Conservation (phyloP, 2,888 invertebrate genomes). For the Dione juno region DNA sequence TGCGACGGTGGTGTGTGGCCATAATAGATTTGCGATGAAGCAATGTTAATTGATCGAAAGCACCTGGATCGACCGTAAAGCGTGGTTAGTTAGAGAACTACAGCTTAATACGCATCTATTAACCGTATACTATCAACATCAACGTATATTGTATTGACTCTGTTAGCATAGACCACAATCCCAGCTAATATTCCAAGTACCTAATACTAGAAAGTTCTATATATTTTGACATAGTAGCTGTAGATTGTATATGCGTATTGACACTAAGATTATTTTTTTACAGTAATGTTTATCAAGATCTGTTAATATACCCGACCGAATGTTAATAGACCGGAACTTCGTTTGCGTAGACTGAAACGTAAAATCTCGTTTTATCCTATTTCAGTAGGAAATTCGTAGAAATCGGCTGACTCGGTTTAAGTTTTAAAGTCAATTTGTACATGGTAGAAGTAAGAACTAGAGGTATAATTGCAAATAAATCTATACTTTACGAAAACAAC, state of each 20-base stretch:
- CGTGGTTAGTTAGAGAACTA: constrained; percentile 21
- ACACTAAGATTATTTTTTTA: neutral
- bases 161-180: neutral
- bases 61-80: constrained; percentile 24
- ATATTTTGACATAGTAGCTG: neutral
- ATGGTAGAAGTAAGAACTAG: too few species aligned
- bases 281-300: neutral
- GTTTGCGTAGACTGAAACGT: too few species aligned
- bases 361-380: too few species aligned
- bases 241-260: neutral
- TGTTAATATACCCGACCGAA: too few species aligned
- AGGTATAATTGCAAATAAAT: too few species aligned
- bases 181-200: neutral
- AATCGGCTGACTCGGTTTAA: too few species aligned
- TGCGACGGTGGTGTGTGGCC: constrained; percentile 14
- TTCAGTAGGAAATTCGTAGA: too few species aligned
- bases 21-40: constrained; percentile 27
- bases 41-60: constrained; percentile 31
- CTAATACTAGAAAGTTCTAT: neutral
- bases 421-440: too few species aligned
- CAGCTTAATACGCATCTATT: constrained; percentile 24
- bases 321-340: too few species aligned
- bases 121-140: constrained; percentile 12
- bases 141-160: constrained; percentile 9
- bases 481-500: too few species aligned